A percentile compares a stretch with the other conserved stretches of the same genome.
Conservation (phyloP, 2,888 invertebrate genomes). For the Drosophila rubida region DNA sequence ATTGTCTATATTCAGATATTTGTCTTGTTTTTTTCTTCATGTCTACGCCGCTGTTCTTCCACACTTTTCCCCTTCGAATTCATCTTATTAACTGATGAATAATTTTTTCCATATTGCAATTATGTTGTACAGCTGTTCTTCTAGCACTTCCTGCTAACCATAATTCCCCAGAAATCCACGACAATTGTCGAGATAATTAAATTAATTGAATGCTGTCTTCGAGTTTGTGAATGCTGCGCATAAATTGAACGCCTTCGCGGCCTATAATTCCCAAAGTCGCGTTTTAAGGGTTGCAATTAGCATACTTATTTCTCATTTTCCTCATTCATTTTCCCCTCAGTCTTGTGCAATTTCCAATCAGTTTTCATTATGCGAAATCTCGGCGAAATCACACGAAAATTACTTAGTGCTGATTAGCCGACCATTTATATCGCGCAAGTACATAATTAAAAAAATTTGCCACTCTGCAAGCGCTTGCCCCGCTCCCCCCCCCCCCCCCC, state of each 20-base stretch:
- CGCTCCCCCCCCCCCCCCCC: not conserved
- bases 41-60: too few relatives aligned
- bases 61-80: too few relatives aligned
- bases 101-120: not conserved
- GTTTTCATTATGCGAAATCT: conserved; percentile 28
- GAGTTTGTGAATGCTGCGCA: not conserved
- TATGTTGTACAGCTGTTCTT: not conserved
- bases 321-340: too few relatives aligned
- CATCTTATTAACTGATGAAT: too few relatives aligned
- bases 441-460: conserved; percentile 74
- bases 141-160: not conserved
- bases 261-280: not conserved
- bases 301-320: not conserved
- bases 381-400: conserved; percentile 29
- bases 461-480: conserved; percentile 16
- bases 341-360: conserved; percentile 34
- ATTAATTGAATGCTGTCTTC: not conserved
- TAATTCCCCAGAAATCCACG: not conserved
- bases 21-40: too few relatives aligned
- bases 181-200: not conserved
- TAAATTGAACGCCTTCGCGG: not conserved
- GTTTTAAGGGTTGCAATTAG: conserved; percentile 12
- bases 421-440: conserved; percentile 16
- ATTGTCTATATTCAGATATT: too few relatives aligned
- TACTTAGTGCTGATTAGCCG: conserved; percentile 52